phyloP scores from a whole-genome alignment of 1,140 invertebrate species.

The Drosophila repletoides region DNA sequence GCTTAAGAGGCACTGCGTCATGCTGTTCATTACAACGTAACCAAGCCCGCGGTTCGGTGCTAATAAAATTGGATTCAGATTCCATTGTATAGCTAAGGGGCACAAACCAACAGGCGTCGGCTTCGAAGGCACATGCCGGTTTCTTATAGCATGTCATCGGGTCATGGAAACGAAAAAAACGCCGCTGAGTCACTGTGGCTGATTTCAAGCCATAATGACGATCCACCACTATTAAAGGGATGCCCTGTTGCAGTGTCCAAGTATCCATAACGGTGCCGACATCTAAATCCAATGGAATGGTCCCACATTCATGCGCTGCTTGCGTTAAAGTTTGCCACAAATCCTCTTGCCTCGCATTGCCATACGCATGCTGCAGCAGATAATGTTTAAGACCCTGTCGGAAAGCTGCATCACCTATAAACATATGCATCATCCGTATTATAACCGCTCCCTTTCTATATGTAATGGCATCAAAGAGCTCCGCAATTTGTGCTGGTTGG shows the following conservation, averaged over 20 bases:
- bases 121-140: not conserved
- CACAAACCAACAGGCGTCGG: conserved; percentile 83
- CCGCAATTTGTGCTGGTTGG: conserved; percentile 89
- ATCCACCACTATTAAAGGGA: conserved; percentile 88
- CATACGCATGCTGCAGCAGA: conserved; percentile 85
- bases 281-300: conserved; percentile 83
- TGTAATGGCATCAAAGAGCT: conserved; percentile 94
- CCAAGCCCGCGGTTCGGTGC: conserved; percentile 85
- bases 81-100: conserved; percentile 86
- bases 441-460: conserved; percentile 92
- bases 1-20: conserved; percentile 14
- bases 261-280: conserved; percentile 89
- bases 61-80: conserved; percentile 84
- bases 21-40: conserved; percentile 76
- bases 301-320: conserved; percentile 82
- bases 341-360: conserved; percentile 91
- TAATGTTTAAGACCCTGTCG: conserved; percentile 87
- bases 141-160: not conserved
- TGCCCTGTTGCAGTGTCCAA: conserved; percentile 92
- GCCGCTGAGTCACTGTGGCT: conserved; percentile 83
- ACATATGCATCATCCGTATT: conserved; percentile 94
- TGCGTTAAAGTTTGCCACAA: conserved; percentile 90
- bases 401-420: conserved; percentile 90
- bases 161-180: conserved; percentile 74
- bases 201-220: conserved; percentile 84